phyloP scores from a whole-genome alignment of 2,797 vertebrate species.

The Halcyon chelicuti region DNA sequence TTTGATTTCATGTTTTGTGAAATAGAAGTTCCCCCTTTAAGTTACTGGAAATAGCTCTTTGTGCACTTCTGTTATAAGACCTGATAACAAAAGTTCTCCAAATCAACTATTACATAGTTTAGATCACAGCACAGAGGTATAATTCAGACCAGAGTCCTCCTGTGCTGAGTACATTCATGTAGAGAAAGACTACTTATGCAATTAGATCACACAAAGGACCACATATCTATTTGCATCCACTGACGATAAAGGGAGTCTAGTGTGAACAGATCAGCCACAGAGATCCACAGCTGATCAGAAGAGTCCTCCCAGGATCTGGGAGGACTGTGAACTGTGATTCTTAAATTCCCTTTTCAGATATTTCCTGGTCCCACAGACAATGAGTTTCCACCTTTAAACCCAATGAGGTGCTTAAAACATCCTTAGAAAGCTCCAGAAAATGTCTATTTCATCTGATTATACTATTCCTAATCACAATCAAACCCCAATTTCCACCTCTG shows the following conservation, averaged over 20 bases:
- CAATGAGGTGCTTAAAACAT: not conserved
- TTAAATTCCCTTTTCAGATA: not conserved
- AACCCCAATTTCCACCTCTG: not conserved
- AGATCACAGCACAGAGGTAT: not conserved
- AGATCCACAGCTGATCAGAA: not conserved
- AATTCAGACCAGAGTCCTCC: not conserved
- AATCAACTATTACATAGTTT: not conserved
- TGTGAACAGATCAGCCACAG: not conserved
- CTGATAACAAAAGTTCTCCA: not conserved
- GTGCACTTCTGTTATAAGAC: not conserved
- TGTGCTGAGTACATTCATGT: not conserved
- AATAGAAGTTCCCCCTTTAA: not conserved
- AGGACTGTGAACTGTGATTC: not conserved
- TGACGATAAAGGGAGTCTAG: not conserved
- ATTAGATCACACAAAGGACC: not conserved
- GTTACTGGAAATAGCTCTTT: not conserved
- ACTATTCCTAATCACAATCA: not conserved
- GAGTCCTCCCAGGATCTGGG: not conserved
- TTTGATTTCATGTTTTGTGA: not conserved
- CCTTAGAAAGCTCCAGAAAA: not conserved
- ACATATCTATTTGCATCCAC: not conserved
- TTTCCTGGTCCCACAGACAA: not conserved
- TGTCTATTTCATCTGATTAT: not conserved
- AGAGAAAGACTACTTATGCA: not conserved
- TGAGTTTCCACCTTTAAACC: not conserved